phyloP scores from a whole-genome alignment of 2,888 invertebrate genomes.

The Lypha dubia region DNA sequence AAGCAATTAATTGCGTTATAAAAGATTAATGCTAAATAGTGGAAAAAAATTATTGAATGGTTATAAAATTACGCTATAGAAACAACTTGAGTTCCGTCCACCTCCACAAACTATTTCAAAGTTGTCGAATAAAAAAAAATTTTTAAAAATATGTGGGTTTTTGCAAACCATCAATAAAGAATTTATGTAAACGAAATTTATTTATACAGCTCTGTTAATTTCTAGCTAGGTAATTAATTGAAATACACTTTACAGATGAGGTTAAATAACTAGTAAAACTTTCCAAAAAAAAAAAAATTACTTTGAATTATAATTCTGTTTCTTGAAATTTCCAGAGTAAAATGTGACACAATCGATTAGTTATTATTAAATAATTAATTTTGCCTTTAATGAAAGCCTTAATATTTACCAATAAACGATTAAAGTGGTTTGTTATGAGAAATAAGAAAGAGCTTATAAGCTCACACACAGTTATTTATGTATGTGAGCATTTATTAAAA shows the following conservation, averaged over 20 bases:
- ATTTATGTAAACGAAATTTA: neutral
- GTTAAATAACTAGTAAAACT: no score
- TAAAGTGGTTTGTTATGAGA: no score
- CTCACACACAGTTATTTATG: neutral
- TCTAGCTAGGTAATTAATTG: neutral
- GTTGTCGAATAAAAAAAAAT: constrained; percentile 6
- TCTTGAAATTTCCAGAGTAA: no score
- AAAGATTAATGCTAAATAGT: constrained; percentile 21
- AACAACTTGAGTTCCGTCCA: constrained; percentile 17
- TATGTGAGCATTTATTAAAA: neutral
- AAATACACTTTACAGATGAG: neutral
- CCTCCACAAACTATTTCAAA: constrained; percentile 36
- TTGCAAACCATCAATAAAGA: neutral
- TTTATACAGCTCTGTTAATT: constrained; percentile 15
- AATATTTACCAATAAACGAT: no score
- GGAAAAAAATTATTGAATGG: constrained; percentile 29
- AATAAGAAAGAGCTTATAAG: no score
- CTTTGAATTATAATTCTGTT: no score
- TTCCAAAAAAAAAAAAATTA: no score
- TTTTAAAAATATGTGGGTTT: constrained; percentile 39
- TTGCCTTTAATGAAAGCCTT: no score
- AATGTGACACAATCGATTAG: no score
- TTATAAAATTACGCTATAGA: constrained; percentile 23
- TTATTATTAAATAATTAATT: no score
- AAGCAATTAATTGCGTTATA: constrained; percentile 42